Base-by-base conservation (phyloP, 2,888 invertebrate species). In the Hoplodrina ambigua region DNA sequence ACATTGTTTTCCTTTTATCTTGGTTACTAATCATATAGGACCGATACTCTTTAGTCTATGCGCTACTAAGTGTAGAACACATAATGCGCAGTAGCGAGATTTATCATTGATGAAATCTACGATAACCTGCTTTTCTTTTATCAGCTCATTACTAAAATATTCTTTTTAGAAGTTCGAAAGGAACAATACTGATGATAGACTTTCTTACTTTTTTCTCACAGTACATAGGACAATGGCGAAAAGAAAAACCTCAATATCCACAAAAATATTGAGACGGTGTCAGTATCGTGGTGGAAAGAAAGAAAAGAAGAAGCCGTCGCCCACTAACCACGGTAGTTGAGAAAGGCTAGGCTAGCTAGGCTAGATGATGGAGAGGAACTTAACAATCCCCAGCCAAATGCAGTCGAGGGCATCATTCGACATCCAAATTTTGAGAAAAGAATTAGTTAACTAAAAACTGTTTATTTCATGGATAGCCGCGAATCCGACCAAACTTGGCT, bases 1-100 rank as follows among this genome's bases (percentile, higher is more conserved):
- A 87, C 87, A 89, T 85, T 85, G 83, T 85, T 88, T 86, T 83
- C 86, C 86, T 87, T 86, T 86, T 85, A 84, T 81, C 81, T 83
- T 74, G 78, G 76, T 77, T 80, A 79, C 77, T 85, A 80, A 84
- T 82, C 75, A 80, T 8, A 37, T 72, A 58, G 57, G 53, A 69
- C 78, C 46, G 44, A 57, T 65, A 44, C 15, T 44, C 44, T 44
- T 44, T 44, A 44, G 44, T 44, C 44, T 44, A 44, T 44, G 15
- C 44, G 15, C 44, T 58, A 72, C 44, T 58, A 72, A 54, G 60
- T 75, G 75, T 72, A 66, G 69, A 63, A 69, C 17, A 55, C 19
- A 30, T 44, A 25, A 64, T 52, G 59, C 19, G 41, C n/a, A 46
- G 33, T 10, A 52, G 50, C 10, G 17, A 56, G 44, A 59, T 46